Percentiles rank a stretch among this genome's conserved stretches.
These are phyloP conservation scores for Dipodomys merriami DNA, from an alignment of 2,113 vertebrate genomes.

Conservation along the genomic window DNA sequence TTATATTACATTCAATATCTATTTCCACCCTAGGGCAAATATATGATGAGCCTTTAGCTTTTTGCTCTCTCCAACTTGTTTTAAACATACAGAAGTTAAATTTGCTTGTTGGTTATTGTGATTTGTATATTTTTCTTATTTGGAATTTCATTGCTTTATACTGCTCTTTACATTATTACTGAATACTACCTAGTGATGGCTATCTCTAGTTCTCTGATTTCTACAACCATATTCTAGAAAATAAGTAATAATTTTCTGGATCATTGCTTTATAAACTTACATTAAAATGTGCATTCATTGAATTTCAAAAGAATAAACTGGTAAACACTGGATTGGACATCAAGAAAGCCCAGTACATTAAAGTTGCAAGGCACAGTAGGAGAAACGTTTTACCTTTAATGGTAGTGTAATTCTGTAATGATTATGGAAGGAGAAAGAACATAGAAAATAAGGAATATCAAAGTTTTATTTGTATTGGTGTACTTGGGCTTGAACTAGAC, in stretches of 20 bases:
- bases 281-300: constrained; percentile 48
- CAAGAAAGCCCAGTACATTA: constrained; percentile 16
- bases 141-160: no score
- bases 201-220: not conserved
- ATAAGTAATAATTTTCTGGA: no score
- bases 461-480: no score
- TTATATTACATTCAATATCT: not conserved
- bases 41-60: not conserved
- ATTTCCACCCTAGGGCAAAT: not conserved
- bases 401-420: no score
- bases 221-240: no score
- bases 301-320: constrained; percentile 47
- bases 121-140: not conserved
- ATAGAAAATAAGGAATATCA: no score
- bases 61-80: not conserved
- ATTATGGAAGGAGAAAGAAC: no score
- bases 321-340: not conserved
- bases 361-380: not conserved
- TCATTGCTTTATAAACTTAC: constrained; percentile 19
- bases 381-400: no score
- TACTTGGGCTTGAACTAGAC: no score
- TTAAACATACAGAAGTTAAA: constrained; percentile 23
- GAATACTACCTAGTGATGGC: not conserved
- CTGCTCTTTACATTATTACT: no score
- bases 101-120: constrained; percentile 48